These are phyloP conservation scores for Branchipolynoe longqiensis DNA, from an alignment of 2,888 invertebrate genomes.

Conservation along the genomic window DNA sequence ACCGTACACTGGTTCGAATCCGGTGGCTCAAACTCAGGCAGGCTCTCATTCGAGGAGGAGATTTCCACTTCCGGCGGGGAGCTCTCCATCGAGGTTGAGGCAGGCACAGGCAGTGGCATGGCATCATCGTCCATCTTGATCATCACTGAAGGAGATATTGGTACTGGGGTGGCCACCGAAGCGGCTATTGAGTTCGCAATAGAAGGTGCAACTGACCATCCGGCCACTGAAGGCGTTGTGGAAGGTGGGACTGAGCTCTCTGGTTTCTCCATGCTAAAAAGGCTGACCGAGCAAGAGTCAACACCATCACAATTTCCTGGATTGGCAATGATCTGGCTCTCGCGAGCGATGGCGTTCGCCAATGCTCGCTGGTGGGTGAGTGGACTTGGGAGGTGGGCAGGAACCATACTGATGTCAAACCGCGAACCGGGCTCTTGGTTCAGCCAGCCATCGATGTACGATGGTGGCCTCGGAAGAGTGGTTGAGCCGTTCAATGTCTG, in stretches of 20 bases:
- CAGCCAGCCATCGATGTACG: slow-evolving; percentile 54
- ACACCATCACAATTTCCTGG: slow-evolving; percentile 5
- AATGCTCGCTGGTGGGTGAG: slow-evolving; percentile 20
- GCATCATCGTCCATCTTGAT: slow-evolving; percentile 4
- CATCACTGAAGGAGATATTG: background rate
- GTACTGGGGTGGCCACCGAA: background rate
- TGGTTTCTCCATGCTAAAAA: slow-evolving; percentile 43
- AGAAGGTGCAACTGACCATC: background rate
- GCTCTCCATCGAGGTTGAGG: background rate
- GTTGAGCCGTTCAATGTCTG: slow-evolving; percentile 50
- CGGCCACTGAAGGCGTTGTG: background rate
- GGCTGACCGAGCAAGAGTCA: slow-evolving; percentile 30
- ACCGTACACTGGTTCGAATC: slow-evolving; percentile 65
- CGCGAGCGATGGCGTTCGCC: slow-evolving; percentile 2
- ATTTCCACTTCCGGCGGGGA: background rate
- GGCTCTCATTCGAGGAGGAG: slow-evolving; percentile 35
- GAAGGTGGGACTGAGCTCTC: slow-evolving; percentile 43
- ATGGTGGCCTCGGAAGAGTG: slow-evolving; percentile 6
- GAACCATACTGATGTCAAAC: slow-evolving; percentile 29
- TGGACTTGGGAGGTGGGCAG: slow-evolving; percentile 28
- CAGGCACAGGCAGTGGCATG: background rate
- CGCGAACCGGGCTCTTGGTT: slow-evolving; percentile 50
- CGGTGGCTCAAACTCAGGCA: slow-evolving; percentile 59
- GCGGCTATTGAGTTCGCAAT: background rate
- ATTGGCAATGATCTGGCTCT: slow-evolving; percentile 18